Evolutionary conservation across 2,888 invertebrate species (phyloP).

Genomic region (Plagodis dolabraria): DNA sequence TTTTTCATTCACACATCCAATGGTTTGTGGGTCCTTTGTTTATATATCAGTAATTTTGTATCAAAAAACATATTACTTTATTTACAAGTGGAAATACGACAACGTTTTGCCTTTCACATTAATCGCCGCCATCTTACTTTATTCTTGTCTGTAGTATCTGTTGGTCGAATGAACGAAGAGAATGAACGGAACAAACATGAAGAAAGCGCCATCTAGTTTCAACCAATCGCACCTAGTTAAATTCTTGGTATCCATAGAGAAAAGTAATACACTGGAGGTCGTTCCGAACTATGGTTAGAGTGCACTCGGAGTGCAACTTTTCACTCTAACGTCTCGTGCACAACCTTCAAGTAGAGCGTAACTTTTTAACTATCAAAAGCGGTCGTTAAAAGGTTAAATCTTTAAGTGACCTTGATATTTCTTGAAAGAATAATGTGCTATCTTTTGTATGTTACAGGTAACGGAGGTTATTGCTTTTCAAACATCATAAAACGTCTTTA

Average conservation of each 20-base stretch:
- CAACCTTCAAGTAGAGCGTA: too few relatives aligned
- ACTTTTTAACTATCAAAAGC: too few relatives aligned
- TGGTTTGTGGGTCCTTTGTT: constrained; percentile 49
- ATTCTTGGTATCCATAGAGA: not conserved
- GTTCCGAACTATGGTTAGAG: too few relatives aligned
- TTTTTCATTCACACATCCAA: constrained; percentile 60
- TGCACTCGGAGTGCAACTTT: too few relatives aligned
- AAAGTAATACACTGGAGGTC: too few relatives aligned
- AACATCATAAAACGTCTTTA: too few relatives aligned
- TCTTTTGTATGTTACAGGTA: too few relatives aligned
- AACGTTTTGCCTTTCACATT: constrained; percentile 88
- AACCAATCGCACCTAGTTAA: not conserved
- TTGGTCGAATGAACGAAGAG: constrained; percentile 68
- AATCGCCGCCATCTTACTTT: constrained; percentile 87
- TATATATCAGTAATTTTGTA: constrained; percentile 55
- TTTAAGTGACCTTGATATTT: too few relatives aligned
- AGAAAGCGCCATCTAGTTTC: constrained; percentile 23
- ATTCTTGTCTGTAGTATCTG: constrained; percentile 59
- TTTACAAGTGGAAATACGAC: constrained; percentile 82
- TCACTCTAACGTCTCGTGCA: too few relatives aligned
- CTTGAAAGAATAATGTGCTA: too few relatives aligned
- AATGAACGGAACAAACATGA: constrained; percentile 5
- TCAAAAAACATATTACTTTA: constrained; percentile 71
- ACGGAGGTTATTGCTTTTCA: too few relatives aligned
- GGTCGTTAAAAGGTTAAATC: too few relatives aligned